These are phyloP conservation scores for Amazona guildingii DNA, from an alignment of 2,113 vertebrate genomes.

Conservation along the genomic window DNA sequence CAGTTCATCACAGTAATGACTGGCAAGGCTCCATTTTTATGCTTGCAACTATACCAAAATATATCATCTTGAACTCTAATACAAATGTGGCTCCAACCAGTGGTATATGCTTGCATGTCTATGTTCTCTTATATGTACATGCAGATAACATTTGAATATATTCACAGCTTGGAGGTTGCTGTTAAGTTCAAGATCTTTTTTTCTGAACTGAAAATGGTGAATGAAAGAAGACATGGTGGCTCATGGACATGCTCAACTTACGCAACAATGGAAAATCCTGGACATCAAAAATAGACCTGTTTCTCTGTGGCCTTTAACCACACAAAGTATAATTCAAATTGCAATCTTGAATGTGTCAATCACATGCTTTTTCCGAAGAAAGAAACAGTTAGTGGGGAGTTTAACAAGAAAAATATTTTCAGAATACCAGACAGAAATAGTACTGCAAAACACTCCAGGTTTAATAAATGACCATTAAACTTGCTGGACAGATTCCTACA, in stretches of 20 bases:
- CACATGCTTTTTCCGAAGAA: not conserved
- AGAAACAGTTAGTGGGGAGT: not conserved
- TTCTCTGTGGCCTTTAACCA: not conserved
- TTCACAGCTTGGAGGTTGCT: not conserved
- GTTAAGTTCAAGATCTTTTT: not conserved
- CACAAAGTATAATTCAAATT: not conserved
- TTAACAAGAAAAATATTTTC: not conserved
- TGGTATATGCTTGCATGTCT: not conserved
- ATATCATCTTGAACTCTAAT: not conserved
- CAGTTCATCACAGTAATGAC: not conserved
- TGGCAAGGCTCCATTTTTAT: not conserved
- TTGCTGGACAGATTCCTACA: not conserved
- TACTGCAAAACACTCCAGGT: not conserved
- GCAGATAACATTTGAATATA: not conserved
- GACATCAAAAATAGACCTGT: not conserved
- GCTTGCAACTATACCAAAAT: not conserved
- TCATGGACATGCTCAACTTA: not conserved
- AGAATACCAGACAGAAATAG: not conserved
- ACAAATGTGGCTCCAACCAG: accelerated
- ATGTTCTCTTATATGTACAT: accelerated
- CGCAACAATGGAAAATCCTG: not conserved
- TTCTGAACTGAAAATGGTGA: not conserved
- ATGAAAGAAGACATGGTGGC: not conserved
- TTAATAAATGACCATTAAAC: not conserved
- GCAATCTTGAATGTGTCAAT: not conserved